Conservation (phyloP, 2,888 invertebrate genomes). For the Lithophane leautieri region DNA sequence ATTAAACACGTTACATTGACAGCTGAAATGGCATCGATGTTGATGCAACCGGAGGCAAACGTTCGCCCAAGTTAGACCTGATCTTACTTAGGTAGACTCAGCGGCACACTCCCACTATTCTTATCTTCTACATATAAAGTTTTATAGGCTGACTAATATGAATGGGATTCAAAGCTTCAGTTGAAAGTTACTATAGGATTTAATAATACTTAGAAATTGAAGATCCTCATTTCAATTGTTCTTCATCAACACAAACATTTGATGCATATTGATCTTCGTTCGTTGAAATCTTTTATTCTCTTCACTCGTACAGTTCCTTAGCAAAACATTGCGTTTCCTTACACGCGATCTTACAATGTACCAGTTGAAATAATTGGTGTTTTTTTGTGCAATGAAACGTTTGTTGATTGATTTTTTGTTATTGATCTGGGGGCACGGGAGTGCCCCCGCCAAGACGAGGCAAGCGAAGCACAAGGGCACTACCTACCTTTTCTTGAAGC, state of each 20-base stretch:
- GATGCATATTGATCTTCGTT: slow-evolving; percentile 18
- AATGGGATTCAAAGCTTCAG: not conserved
- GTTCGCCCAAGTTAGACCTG: not conserved
- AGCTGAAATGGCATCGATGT: not conserved
- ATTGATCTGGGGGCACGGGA: no score
- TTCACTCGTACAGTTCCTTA: slow-evolving; percentile 1
- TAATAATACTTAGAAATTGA: not conserved
- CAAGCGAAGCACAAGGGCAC: no score
- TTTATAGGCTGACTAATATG: not conserved
- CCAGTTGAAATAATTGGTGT: slow-evolving; percentile 20
- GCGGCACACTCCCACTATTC: not conserved
- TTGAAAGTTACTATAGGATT: not conserved
- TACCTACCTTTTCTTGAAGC: no score
- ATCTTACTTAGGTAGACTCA: not conserved
- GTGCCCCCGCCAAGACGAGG: no score
- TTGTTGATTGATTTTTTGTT: slow-evolving; percentile 19
- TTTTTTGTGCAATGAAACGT: slow-evolving; percentile 30
- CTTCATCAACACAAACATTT: not conserved
- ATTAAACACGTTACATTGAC: slow-evolving; percentile 49
- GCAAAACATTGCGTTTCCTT: slow-evolving; percentile 25
- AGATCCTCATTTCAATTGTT: not conserved
- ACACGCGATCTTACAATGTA: slow-evolving; percentile 24
- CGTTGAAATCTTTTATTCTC: slow-evolving; percentile 68
- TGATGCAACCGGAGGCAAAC: not conserved
- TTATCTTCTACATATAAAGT: not conserved